Base-by-base conservation (phyloP, 2,113 vertebrate genomes). In the Lagenorhynchus albirostris region DNA sequence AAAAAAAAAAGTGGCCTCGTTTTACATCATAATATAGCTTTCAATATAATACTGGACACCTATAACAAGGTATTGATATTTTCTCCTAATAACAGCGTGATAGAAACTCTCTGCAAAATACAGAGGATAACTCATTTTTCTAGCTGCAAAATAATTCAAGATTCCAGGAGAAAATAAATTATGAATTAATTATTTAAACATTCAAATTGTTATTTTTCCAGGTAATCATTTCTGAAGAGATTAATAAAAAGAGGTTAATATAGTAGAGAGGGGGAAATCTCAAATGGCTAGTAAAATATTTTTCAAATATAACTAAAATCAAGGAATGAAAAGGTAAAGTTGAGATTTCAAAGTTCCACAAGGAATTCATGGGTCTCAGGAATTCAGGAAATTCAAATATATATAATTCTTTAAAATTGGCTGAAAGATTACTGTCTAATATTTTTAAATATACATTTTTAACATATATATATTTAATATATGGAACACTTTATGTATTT, bases 241-340 rank as follows among this genome's bases (percentile, higher is more conserved):
- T 50, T 82, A 95, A 79, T 77, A 60, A 93, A 90, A 93, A 85
- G 20, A 89, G 2, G n/a, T 47, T 83, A 62, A 50, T 60, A 33
- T 1, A 79, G 31, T 53, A 93, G 5, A 70, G 29, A 85, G n/a
- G 21, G 41, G 26, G 33, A 68, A 86, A 89, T 85, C 3, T 71
- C 33, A 94, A 89, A 82, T 36, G 76, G 77, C 60, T 86, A 91
- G 26, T 58, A 96, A 94, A 92, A 87, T 23, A 76, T 71, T 97
- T 93, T 87, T 83, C 20, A 86, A 90, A 58, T 74, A 91, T 82
- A 71, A 93, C 21, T 95, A 85, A 89, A 96, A 89, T 92, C 29
- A 84, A 71, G 47, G 44, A 93, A 8, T 81, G 10, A 85, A 89
- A 93, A 84, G 62, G 2, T 92, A 73, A 95, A 79, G 31, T 8